Evolutionary conservation across 2,113 vertebrate genomes (phyloP).

Genomic region (Sturnus vulgaris): DNA sequence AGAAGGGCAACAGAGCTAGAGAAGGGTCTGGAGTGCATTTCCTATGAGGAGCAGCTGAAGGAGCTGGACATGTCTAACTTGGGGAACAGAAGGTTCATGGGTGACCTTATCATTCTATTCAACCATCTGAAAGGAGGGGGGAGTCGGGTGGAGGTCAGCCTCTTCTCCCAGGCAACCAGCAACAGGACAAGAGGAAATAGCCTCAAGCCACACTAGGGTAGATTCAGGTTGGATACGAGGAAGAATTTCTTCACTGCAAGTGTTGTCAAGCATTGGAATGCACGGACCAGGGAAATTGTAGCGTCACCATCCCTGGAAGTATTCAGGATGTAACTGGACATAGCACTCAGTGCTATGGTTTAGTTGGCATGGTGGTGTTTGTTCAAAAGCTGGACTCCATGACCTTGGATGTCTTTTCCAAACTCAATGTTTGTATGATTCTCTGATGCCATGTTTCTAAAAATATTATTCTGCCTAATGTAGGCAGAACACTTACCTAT

Average conservation of each 20-base stretch:
- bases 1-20: neutral
- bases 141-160: fast-evolving
- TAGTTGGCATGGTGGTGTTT: neutral
- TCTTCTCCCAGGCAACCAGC: neutral
- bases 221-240: neutral
- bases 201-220: neutral
- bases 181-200: neutral
- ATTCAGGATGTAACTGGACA: neutral
- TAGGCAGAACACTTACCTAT: neutral
- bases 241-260: neutral
- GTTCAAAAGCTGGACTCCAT: neutral
- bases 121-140: neutral
- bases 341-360: neutral
- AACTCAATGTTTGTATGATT: neutral
- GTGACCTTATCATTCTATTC: neutral
- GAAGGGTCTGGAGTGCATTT: neutral
- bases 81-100: neutral
- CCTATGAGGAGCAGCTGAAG: neutral
- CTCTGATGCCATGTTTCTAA: neutral
- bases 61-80: neutral
- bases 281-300: neutral
- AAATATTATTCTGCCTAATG: neutral
- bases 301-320: neutral
- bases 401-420: neutral
- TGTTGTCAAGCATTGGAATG: neutral